A percentile compares a stretch with the other conserved stretches of the same genome.
Evolutionary conservation across 2,113 vertebrate species (phyloP).

Genomic region (Neolamprologus modestus): DNA sequence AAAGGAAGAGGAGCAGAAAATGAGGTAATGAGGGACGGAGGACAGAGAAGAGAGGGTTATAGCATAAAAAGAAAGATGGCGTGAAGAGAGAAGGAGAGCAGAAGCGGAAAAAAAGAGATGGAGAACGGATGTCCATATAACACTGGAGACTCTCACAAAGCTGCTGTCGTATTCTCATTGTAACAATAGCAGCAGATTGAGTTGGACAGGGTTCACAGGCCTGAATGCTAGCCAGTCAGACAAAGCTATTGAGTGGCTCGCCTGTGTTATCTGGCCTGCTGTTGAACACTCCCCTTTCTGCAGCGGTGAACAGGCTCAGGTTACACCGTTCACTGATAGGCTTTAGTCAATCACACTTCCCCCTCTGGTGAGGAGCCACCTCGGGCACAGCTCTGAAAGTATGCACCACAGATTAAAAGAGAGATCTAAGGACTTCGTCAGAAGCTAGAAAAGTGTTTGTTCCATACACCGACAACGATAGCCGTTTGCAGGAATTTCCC

Average conservation of each 20-base stretch:
- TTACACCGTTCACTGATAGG: conserved; percentile 12
- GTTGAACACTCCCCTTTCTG: conserved; percentile 28
- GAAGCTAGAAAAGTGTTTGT: neutral
- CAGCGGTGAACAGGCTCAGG: conserved; percentile 28
- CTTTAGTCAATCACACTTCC: conserved; percentile 30
- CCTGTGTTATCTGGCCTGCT: conserved; percentile 29
- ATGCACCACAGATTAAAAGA: neutral
- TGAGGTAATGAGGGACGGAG: neutral
- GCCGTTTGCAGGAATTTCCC: neutral
- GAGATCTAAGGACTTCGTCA: neutral
- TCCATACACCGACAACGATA: neutral
- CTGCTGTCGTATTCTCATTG: conserved; percentile 41
- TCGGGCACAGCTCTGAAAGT: neutral
- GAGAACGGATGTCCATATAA: conserved; percentile 13
- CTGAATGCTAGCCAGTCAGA: conserved; percentile 45
- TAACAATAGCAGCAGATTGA: conserved; percentile 66
- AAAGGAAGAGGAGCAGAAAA: conserved; percentile 5
- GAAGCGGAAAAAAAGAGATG: neutral
- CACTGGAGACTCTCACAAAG: conserved; percentile 30
- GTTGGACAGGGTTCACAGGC: conserved; percentile 63
- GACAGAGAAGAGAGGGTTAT: neutral
- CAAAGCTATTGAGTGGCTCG: conserved; percentile 50
- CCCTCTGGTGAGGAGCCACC: neutral
- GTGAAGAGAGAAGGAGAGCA: neutral
- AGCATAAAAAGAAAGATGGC: neutral